phyloP scores from a whole-genome alignment of 2,888 invertebrate genomes.

The Eupeodes latifasciatus region DNA sequence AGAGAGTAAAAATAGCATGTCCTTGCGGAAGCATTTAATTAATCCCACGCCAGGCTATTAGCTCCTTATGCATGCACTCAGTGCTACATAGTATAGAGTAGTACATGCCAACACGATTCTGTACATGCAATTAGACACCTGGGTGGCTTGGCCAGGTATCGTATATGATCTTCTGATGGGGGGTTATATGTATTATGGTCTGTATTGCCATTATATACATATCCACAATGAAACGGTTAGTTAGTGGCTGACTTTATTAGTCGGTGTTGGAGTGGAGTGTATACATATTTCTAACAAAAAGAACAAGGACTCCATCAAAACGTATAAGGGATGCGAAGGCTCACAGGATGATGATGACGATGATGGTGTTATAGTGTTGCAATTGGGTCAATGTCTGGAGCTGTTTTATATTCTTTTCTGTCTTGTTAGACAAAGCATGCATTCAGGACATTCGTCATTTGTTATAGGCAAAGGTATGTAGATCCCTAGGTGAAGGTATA shows the following conservation, averaged over 20 bases:
- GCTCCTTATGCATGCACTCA: constrained; percentile 26
- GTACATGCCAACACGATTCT: not conserved
- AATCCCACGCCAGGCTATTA: constrained; percentile 54
- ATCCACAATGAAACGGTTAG: constrained; percentile 47
- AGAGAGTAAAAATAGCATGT: constrained; percentile 51
- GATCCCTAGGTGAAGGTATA: no score
- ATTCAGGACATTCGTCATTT: not conserved
- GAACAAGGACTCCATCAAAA: not conserved
- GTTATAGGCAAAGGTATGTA: not conserved
- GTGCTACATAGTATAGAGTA: no score
- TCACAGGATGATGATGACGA: constrained; percentile 3
- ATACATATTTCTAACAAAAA: not conserved
- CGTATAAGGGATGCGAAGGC: not conserved
- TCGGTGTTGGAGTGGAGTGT: constrained; percentile 19
- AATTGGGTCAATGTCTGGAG: constrained; percentile 35
- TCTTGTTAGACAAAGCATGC: not conserved
- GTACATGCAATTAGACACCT: constrained; percentile 37
- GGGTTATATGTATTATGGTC: no score
- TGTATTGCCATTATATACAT: not conserved
- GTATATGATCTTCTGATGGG: not conserved
- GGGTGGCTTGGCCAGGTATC: not conserved
- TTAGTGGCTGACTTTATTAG: constrained; percentile 53
- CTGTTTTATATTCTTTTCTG: not conserved
- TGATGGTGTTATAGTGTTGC: not conserved
- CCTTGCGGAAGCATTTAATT: constrained; percentile 70